Evolutionary conservation across 2,888 invertebrate genomes (phyloP).

Genomic region (Pedicia rivosa): DNA sequence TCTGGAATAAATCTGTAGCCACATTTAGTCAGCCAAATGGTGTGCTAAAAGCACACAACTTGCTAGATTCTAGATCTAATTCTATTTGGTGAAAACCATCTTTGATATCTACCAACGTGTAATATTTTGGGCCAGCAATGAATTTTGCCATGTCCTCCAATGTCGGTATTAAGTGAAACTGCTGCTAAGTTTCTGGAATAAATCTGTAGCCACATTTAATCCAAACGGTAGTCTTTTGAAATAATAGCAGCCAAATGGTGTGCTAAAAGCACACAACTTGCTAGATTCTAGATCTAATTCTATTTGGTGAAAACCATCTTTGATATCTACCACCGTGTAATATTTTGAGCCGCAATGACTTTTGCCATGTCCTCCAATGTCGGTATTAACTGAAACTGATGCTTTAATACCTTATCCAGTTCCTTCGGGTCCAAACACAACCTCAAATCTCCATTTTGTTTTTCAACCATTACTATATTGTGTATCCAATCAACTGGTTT

Average conservation of each 20-base stretch:
- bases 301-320: constrained; percentile 3
- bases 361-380: constrained; percentile 10
- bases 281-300: too few relatives aligned
- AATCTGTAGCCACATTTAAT: too few relatives aligned
- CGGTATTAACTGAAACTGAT: constrained; percentile 10
- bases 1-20: constrained; percentile 11
- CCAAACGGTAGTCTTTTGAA: too few relatives aligned
- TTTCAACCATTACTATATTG: constrained; percentile 8
- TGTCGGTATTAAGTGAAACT: constrained; percentile 7
- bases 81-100: constrained; percentile 11
- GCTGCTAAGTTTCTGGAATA: too few relatives aligned
- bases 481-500: constrained; percentile 7
- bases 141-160: constrained; percentile 6
- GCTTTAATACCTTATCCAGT: constrained; percentile 9
- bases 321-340: constrained; percentile 9
- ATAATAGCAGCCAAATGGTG: too few relatives aligned
- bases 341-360: constrained; percentile 7
- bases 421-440: constrained; percentile 10
- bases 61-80: constrained; percentile 7
- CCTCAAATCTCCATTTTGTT: constrained; percentile 5
- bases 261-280: too few relatives aligned
- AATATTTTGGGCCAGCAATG: not conserved
- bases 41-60: constrained; percentile 10
- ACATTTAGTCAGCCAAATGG: constrained; percentile 8
- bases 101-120: constrained; percentile 7